A percentile compares a stretch with the other conserved stretches of the same genome.
phyloP scores from a whole-genome alignment of 2,888 invertebrate genomes.

The Cataglyphis albicans region DNA sequence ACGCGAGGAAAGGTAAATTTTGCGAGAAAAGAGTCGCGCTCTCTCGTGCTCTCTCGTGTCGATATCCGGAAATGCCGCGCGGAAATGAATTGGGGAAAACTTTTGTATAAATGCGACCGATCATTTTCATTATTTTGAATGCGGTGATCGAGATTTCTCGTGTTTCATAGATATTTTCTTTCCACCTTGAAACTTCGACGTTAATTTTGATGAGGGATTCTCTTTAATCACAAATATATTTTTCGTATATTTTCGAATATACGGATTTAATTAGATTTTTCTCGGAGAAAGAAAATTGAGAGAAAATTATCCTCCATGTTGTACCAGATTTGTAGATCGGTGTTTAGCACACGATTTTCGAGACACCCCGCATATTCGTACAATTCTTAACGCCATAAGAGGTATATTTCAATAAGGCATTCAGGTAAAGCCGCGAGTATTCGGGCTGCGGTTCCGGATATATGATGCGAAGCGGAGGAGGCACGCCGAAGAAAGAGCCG shows the following conservation, averaged over 20 bases:
- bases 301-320: not conserved
- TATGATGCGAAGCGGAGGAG: slow-evolving; percentile 42
- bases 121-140: not conserved
- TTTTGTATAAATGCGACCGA: not conserved
- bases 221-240: not conserved
- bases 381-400: slow-evolving; percentile 65
- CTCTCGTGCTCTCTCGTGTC: not conserved
- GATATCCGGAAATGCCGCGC: not conserved
- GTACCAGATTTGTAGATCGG: not conserved
- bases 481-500: slow-evolving; percentile 42
- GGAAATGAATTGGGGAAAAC: not conserved
- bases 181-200: not conserved
- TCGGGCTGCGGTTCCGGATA: slow-evolving; percentile 69
- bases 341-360: not conserved
- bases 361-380: slow-evolving; percentile 22
- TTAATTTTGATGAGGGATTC: not conserved
- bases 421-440: slow-evolving; percentile 68
- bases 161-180: not conserved
- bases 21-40: not conserved
- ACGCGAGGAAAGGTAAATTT: not conserved
- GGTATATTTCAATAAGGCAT: slow-evolving; percentile 75
- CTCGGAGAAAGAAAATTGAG: not conserved
- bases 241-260: not conserved
- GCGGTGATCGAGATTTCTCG: not conserved
- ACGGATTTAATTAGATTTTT: not conserved